phyloP scores from a whole-genome alignment of 2,113 vertebrate species.

The Syngnathus floridae region DNA sequence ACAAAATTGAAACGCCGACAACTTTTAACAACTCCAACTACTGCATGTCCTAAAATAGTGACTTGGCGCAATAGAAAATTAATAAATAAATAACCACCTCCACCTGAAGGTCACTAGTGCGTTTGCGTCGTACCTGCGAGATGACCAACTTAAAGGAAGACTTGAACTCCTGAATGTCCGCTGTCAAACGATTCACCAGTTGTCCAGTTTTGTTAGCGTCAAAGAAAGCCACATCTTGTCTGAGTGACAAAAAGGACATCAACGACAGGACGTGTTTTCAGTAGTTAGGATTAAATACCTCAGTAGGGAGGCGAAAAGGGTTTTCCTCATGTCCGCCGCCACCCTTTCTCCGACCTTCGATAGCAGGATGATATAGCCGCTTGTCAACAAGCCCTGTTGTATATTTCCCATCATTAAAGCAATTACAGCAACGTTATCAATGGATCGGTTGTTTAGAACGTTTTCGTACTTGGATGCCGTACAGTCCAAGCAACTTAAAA shows the following conservation, averaged over 20 bases:
- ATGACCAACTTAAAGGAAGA: constrained; percentile 91
- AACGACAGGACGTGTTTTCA: background rate
- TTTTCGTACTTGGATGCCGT: constrained; percentile 79
- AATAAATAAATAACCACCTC: background rate
- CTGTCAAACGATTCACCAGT: constrained; percentile 83
- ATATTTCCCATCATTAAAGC: constrained; percentile 1
- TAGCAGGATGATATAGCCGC: constrained; percentile 84
- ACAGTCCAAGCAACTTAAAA: constrained; percentile 75
- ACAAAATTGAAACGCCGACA: background rate
- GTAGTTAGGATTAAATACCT: constrained; percentile 60
- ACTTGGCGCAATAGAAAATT: background rate
- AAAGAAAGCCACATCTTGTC: constrained; percentile 90
- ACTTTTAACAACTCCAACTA: background rate
- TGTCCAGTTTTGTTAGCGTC: constrained; percentile 87
- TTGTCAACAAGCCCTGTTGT: constrained; percentile 82
- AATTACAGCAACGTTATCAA: constrained; percentile 15
- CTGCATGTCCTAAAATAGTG: background rate
- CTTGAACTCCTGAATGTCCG: constrained; percentile 93
- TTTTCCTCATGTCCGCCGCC: constrained; percentile 82
- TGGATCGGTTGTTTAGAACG: background rate
- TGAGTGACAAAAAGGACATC: constrained; percentile 41
- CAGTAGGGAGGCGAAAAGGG: constrained; percentile 80
- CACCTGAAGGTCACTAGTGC: background rate
- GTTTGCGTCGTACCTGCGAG: constrained; percentile 79
- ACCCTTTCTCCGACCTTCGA: constrained; percentile 83